phyloP scores from a whole-genome alignment of 2,113 vertebrate genomes.

The Heptranchias perlo region DNA sequence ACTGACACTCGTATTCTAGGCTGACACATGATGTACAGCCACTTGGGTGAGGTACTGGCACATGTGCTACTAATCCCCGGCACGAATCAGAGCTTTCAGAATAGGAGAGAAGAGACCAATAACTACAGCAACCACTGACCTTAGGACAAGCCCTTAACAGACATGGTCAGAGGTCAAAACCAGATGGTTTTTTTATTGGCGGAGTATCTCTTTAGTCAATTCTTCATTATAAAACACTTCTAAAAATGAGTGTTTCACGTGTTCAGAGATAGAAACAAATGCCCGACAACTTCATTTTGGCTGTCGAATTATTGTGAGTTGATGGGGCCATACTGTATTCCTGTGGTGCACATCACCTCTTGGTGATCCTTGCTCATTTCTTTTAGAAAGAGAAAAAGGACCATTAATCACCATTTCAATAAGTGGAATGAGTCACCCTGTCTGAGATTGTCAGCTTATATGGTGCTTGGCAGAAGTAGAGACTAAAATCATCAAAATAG shows the following conservation, averaged over 20 bases:
- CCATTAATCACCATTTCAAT: too few relatives aligned
- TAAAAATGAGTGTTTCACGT: neutral
- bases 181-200: neutral
- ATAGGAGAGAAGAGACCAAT: neutral
- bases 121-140: neutral
- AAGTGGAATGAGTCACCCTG: too few relatives aligned
- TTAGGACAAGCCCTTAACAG: too few relatives aligned
- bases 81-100: neutral
- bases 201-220: neutral
- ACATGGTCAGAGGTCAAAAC: neutral
- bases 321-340: neutral
- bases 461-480: too few relatives aligned
- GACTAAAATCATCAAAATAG: too few relatives aligned
- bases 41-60: neutral
- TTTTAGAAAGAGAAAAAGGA: too few relatives aligned
- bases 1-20: neutral
- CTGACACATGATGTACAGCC: neutral
- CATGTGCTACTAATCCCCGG: too few relatives aligned
- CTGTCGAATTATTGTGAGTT: neutral
- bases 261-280: neutral
- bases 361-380: neutral
- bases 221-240: neutral
- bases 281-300: neutral
- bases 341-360: neutral
- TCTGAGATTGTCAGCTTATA: too few relatives aligned